Evolutionary conservation across 2,888 invertebrate genomes (phyloP), one percentile per base, ranked within the genome.

Genomic region (Pyrrhia umbra): DNA sequence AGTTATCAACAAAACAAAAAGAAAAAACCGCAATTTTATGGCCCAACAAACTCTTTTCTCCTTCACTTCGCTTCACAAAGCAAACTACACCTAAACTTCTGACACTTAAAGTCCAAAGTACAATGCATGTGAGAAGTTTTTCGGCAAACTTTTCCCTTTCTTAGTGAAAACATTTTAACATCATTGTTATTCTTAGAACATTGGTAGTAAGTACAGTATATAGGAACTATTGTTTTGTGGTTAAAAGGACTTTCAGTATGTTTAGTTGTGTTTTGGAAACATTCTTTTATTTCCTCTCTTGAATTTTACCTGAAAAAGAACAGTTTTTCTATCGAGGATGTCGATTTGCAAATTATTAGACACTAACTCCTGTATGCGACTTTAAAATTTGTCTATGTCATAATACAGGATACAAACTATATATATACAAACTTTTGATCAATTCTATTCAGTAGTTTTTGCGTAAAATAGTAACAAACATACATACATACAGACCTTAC

Each of bases 31-130:
- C 15, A 27, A 18, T n/a, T 47, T 74, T 15, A 49, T 78, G 76
- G 78, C 78, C 74, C 39, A 6, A 65, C 49, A 18, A 30, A 59
- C 42, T 23, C 5, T 76, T 82, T 82, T 57, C 66, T 66, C 54
- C 72, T 55, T 34, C 54, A 55, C 45, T 57, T 67, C 62, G 75
- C 68, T 52, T 58, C 73, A 18, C 77, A 62, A 65, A 68, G 77
- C 55, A 87, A 87, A 85, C 55, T 79, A 71, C 52, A 83, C 85
- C 80, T 74, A 86, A 85, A 75, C 16, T 1, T 10, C 56, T 6
- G 40, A 58, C 49, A 65, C 52, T 80, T 81, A 89, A 77, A 80
- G 85, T 83, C 78, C 57, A 64, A 60, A 83, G 81, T 85, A 75
- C 80, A 81, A 80, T 71, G 62, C 62, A 57, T 37, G 18, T 23